Base-by-base conservation (phyloP, 2,797 vertebrate genomes). In the Rhadinocentrus ornatus region DNA sequence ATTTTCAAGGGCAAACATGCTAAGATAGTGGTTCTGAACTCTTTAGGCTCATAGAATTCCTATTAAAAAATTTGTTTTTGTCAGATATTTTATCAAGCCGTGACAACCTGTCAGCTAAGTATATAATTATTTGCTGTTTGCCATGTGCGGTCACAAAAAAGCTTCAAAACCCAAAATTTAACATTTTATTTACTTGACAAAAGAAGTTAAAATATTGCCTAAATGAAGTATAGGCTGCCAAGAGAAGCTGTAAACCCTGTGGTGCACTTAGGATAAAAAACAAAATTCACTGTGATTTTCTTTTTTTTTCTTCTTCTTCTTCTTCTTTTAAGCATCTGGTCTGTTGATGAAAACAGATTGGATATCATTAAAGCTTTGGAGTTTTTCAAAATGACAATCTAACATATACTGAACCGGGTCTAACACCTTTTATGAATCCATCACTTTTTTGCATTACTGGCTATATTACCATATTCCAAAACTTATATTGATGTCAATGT, bases 331-430 rank as follows among this genome's bases (percentile, higher is more conserved):
- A 3, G 2, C 6, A 8, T 32, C 31, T 56, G 39, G n/a, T 71
- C 22, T 66, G 26, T 26, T 69, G 62, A 68, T 8, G 61, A 31
- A 69, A 77, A 63, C 70, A 78, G 58, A 82, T 62, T 55, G 62
- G 37, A 32, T 66, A 4, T 69, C n/a, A 77, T 75, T 74, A 65
- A 64, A 71, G 62, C 65, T 60, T 62, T 56, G 35, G 46, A 65
- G 66, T 53, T 78, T 69, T 71, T 77, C 71, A 37, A 65, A 75
- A 73, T 29, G 39, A 3, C 59, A 48, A 66, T 69, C 70, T 59
- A 61, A 60, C 62, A 58, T 72, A 20, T 27, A 15, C 9, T 1
- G 34, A 55, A 22, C 54, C 56, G 34, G 27, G 26, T 15, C 5
- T 41, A 63, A 64, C 62, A 69, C 61, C 56, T 77, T 53, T 62